Evolutionary conservation across 2,113 vertebrate species (phyloP), one percentile per base, ranked within the genome.

Genomic region (Athene cunicularia): DNA sequence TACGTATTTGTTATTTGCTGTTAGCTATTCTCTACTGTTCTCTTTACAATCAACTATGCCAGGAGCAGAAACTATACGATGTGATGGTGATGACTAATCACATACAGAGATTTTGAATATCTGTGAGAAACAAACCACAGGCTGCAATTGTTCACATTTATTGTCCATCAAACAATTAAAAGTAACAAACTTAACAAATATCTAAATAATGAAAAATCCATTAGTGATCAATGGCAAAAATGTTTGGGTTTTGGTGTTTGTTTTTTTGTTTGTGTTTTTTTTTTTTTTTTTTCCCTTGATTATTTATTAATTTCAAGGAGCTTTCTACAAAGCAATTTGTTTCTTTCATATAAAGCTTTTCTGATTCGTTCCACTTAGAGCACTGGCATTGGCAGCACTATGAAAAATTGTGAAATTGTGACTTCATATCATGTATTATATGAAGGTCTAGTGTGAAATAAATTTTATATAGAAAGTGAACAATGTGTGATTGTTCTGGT

Each of bases 271-370:
- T n/a, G n/a, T n/a, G n/a, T n/a, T n/a, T n/a, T n/a, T n/a, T n/a
- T n/a, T n/a, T n/a, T 3, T 56, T 4, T 50, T 53, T 21, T 19
- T 19, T 59, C 2, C 11, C 6, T 5, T 37, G 2, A 9, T 35
- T 27, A 59, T 77, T 59, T 75, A 43, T 43, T 75, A 35, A n/a
- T 80, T 76, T 60, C 68, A 72, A 93, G 66, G 14, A 84, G 1
- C 1, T n/a, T 85, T 53, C 52, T 68, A 13, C 7, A 74, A 80
- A 80, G 14, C 1, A 8, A 5, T 50, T 66, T 50, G 0, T 62
- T 87, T 83, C 5, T 55, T 87, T 84, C 17, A 15, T n/a, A 35
- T 4, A 52, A 3, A 55, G 4, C 7, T 91, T 47, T 93, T 71
- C 11, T 79, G 15, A 62, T 32, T 64, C 70, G 33, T 8, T 64